Evolutionary conservation across 2,888 invertebrate species (phyloP), one percentile per base, ranked within the genome.

Genomic region (Hecatera dysodea): DNA sequence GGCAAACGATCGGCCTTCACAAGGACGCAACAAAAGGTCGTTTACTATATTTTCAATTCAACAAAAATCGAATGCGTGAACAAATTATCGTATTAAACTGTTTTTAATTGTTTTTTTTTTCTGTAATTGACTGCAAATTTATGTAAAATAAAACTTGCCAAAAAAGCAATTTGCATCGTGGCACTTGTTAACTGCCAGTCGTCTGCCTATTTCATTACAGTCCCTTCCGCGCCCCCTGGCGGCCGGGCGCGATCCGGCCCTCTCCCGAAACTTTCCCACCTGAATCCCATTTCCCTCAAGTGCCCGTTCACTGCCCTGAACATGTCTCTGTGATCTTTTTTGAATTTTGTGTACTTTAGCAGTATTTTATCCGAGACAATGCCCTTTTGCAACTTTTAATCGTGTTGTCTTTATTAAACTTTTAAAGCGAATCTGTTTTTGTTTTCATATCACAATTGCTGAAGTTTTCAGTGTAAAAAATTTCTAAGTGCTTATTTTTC

Each of bases 1-100:
- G 89, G 88, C 87, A 90, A 90, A 90, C 86, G 88, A 87, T 89
- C 92, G 93, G 91, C 94, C 94, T 95, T 94, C 92, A 81, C 94
- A 94, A 94, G 94, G 95, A 94, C 94, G 92, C 72, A 67, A 80
- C 78, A 81, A 88, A 88, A 88, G 90, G 88, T 86, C 87, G 84
- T 89, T 90, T 88, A 85, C 81, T 78, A 89, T 86, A 84, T 86
- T 81, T 87, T 85, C 70, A 79, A 86, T 87, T 80, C 72, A 87
- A 88, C 86, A 82, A 85, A 83, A 86, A 80, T 84, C 46, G 69
- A 79, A 78, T 64, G 80, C 85, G 85, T 83, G 85, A 84, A 75
- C 82, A 79, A 80, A 81, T 85, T 84, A 86, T 80, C 71, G 76
- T 71, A 78, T 80, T 53, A 80, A 74, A 64, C 69, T 66, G 62